These are phyloP conservation scores for Suillia variegata DNA, from an alignment of 2,888 invertebrate genomes.

Conservation along the genomic window DNA sequence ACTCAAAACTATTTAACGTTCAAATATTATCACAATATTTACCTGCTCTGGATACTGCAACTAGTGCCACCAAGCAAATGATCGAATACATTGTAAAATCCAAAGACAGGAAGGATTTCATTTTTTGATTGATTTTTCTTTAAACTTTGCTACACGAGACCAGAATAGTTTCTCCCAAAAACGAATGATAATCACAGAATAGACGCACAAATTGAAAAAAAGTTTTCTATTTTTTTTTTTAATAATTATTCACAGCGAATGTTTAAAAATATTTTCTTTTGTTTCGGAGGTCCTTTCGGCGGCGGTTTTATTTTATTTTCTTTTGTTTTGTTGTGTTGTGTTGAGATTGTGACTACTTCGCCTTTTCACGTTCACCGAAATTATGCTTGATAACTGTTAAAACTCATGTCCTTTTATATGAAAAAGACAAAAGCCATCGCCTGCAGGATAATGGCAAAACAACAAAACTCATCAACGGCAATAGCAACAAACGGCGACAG, in stretches of 20 bases:
- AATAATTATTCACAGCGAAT: constrained; percentile 4
- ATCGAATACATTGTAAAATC: constrained; percentile 41
- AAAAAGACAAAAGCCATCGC: constrained; percentile 38
- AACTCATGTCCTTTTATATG: constrained; percentile 54
- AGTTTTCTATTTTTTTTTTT: too few species aligned
- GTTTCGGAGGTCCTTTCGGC: neutral
- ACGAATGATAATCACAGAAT: constrained; percentile 11
- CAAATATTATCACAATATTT: constrained; percentile 35
- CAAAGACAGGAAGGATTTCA: constrained; percentile 47
- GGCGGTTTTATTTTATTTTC: constrained; percentile 7
- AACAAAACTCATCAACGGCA: constrained; percentile 25
- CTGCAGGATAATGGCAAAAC: constrained; percentile 34
- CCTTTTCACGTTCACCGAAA: constrained; percentile 38
- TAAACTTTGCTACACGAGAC: constrained; percentile 1
- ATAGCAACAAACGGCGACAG: constrained; percentile 13
- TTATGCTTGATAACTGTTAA: constrained; percentile 47
- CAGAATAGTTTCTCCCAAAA: too few species aligned
- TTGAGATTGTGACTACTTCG: constrained; percentile 32
- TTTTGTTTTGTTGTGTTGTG: constrained; percentile 19
- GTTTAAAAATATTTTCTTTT: constrained; percentile 12
- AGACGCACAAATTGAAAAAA: neutral
- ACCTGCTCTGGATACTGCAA: constrained; percentile 49
- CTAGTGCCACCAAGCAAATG: constrained; percentile 38
- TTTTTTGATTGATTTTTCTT: constrained; percentile 28
- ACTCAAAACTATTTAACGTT: too few species aligned